Evolutionary conservation across 2,797 vertebrate species (phyloP).

Genomic region (Peromyscus aztecus): DNA sequence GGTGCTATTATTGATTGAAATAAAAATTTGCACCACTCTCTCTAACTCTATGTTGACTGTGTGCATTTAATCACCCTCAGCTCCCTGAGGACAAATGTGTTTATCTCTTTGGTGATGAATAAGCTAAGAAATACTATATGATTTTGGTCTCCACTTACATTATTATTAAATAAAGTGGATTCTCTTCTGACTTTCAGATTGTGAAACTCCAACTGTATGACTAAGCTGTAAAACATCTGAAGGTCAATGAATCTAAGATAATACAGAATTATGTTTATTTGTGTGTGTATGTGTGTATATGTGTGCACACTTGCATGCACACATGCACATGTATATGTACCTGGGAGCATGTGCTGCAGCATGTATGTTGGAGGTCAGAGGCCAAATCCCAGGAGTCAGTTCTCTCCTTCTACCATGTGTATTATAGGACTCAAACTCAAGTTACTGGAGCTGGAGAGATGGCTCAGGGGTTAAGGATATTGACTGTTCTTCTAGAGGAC

Average conservation of each 20-base stretch:
- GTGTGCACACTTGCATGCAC: no score
- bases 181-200: constrained; percentile 52
- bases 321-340: rapidly evolving
- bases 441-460: background rate
- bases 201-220: constrained; percentile 60
- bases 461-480: background rate
- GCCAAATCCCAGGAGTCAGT: background rate
- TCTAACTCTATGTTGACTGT: background rate
- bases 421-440: background rate
- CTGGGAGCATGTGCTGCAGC: background rate
- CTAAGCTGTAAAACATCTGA: constrained; percentile 48
- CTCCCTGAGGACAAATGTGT: background rate
- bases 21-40: constrained; percentile 31
- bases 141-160: background rate
- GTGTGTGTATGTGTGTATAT: background rate
- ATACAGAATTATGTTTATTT: background rate
- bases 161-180: constrained; percentile 55
- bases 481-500: background rate
- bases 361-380: background rate
- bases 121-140: constrained; percentile 58
- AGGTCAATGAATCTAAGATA: constrained; percentile 53
- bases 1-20: constrained; percentile 70
- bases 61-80: background rate
- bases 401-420: background rate
- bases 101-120: constrained; percentile 66